Percentiles rank a stretch among this genome's conserved stretches.
Evolutionary conservation across 2,113 vertebrate genomes (phyloP).

Genomic region (Brachirus orientalis): DNA sequence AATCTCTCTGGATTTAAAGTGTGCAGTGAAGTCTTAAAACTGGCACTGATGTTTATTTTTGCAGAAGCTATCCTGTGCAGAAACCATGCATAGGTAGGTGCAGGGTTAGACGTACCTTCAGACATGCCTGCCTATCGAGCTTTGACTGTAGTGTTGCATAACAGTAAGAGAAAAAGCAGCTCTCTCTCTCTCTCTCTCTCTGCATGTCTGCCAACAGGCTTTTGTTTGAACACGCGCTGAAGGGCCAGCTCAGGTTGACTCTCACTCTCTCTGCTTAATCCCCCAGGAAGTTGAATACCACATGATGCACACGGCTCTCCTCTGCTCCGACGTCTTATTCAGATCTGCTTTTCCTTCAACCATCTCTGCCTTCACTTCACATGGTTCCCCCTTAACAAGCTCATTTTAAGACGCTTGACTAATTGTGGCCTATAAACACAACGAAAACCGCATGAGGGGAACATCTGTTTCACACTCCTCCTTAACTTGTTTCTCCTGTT

Average conservation of each 20-base stretch:
- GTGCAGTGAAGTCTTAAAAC: no score
- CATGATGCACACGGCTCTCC: conserved; percentile 31
- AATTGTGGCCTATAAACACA: conserved; percentile 46
- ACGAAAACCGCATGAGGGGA: conserved; percentile 6
- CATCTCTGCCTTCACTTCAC: not conserved
- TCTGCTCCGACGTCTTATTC: conserved; percentile 1
- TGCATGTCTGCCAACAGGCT: conserved; percentile 47
- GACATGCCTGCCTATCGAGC: conserved; percentile 43
- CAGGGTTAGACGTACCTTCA: conserved; percentile 25
- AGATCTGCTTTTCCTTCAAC: not conserved
- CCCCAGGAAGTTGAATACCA: conserved; percentile 32
- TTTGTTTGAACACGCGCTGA: conserved; percentile 59
- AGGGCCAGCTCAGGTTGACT: conserved; percentile 56
- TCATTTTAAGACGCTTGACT: conserved; percentile 29
- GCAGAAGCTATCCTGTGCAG: conserved; percentile 5
- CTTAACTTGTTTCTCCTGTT: conserved; percentile 21
- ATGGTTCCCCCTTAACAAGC: conserved; percentile 36
- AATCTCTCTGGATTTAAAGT: no score
- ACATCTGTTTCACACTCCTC: no score
- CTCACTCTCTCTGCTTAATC: conserved; percentile 38
- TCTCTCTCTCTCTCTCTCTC: conserved; percentile 24
- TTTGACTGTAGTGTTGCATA: conserved; percentile 52
- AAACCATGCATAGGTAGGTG: conserved; percentile 10
- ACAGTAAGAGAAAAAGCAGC: conserved; percentile 21
- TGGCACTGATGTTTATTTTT: no score